These are phyloP conservation scores for Dendrolimus pini DNA, from an alignment of 2,888 invertebrate genomes.

Conservation along the genomic window DNA sequence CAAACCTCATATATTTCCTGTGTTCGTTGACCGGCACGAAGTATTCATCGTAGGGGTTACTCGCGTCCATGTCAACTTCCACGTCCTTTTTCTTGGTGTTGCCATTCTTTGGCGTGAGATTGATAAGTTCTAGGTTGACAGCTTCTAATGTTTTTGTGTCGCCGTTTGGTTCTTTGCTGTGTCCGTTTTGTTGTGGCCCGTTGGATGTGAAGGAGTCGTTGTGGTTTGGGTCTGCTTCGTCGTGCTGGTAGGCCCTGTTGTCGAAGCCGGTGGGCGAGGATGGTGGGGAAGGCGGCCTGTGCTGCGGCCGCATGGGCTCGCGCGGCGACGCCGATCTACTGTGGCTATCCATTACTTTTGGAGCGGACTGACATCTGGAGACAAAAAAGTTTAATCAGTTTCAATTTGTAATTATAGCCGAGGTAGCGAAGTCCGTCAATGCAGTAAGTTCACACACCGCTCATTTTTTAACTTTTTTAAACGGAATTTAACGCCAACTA, in stretches of 20 bases:
- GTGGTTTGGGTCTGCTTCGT: conserved; percentile 62
- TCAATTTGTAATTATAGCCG: too few relatives aligned
- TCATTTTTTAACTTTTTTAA: too few relatives aligned
- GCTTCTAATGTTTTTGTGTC: conserved; percentile 79
- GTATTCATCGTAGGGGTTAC: conserved; percentile 88
- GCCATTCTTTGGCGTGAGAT: conserved; percentile 79
- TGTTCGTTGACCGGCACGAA: conserved; percentile 91
- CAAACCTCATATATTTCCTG: conserved; percentile 89
- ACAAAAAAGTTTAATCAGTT: conserved; percentile 13
- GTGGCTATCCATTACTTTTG: conserved; percentile 69
- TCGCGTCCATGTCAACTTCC: conserved; percentile 78
- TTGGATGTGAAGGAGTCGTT: conserved; percentile 70
- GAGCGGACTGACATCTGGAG: conserved; percentile 71
- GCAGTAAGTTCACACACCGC: too few relatives aligned
- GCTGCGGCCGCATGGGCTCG: conserved; percentile 68
- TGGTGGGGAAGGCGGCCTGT: conserved; percentile 61
- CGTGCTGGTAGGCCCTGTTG: conserved; percentile 64
- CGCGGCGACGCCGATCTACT: conserved; percentile 70
- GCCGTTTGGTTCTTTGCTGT: conserved; percentile 57
- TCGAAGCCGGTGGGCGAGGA: conserved; percentile 56
- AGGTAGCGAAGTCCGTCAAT: too few relatives aligned
- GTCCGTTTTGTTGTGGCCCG: conserved; percentile 52
- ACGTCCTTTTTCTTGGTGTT: conserved; percentile 80
- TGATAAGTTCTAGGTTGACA: conserved; percentile 87
- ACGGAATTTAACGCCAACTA: too few relatives aligned